Base-by-base conservation (phyloP, 2,888 invertebrate species). In the Augochlorella aurata region DNA sequence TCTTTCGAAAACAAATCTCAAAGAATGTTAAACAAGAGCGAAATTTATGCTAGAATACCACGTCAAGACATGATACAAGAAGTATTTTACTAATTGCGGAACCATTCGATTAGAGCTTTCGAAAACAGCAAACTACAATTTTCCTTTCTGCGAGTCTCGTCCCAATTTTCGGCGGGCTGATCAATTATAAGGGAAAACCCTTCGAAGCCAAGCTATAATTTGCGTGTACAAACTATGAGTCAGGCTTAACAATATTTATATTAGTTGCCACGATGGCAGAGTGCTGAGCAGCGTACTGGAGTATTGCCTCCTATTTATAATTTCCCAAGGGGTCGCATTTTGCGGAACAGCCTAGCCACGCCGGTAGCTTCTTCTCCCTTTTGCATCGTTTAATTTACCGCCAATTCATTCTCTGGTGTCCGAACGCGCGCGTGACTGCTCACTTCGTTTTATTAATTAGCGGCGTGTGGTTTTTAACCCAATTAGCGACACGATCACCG, bases 261-360 rank as follows among this genome's bases (percentile, higher is more conserved):
- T 83, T 79, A 80, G 45, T 47, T 49, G 54, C 58, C 47, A 54
- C 29, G 63, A 74, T 61, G 80, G 73, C 66, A 54, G 73, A 38
- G 9, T 14, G 58, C 49, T 21, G 38, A 61, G 16, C 63, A 21
- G 29, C 54, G 61, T 14, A 24, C 3, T 44, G 24, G 16, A 18
- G 73, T 79, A 83, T 79, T 76, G 70, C 74, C 70, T 74, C 71
- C 83, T 83, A 83, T 84, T 84, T 84, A 84, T 84, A 84, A 84
- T 84, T 84, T 84, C 84, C 83, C 84, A 69, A 14, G 83, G 79
- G 84, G 71, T 47, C 44, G 29, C 70, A 44, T 44, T 79, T 69
- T 50, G 82, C 70, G 72, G 38, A 52, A 71, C 71, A 29, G 58
- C 63, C 77, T 67, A n/a, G 45, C 63, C 29, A 14, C 14, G 24